Evolutionary conservation across 2,797 vertebrate genomes (phyloP).

Genomic region (Scyliorhinus canicula): DNA sequence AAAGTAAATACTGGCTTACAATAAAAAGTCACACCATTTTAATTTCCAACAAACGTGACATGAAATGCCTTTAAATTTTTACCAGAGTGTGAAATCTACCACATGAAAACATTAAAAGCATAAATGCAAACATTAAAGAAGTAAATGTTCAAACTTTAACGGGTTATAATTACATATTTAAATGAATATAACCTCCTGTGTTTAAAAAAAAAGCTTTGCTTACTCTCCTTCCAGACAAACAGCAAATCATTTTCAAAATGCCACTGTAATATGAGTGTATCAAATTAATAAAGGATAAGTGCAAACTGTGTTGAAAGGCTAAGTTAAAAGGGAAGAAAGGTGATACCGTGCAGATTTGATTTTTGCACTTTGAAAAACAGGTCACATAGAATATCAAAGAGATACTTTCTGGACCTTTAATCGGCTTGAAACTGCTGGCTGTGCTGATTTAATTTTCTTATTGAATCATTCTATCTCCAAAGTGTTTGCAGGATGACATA

Average conservation of each 20-base stretch:
- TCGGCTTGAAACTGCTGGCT: conserved; percentile 23
- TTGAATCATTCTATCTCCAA: conserved; percentile 31
- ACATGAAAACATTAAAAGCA: conserved; percentile 10
- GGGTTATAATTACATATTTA: not conserved
- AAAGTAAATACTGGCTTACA: conserved; percentile 32
- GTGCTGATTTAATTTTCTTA: conserved; percentile 36
- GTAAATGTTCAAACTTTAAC: not conserved
- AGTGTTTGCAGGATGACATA: conserved; percentile 28
- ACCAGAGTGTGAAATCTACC: conserved; percentile 10
- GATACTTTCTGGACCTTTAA: conserved; percentile 13
- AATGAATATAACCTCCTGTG: conserved; percentile 11
- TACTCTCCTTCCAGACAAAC: not conserved
- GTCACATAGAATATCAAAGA: conserved; percentile 20
- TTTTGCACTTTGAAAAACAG: conserved; percentile 3
- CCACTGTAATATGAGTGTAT: not conserved
- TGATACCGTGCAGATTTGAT: not conserved
- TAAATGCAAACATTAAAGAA: not conserved
- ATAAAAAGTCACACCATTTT: conserved; percentile 16
- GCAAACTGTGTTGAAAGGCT: conserved; percentile 1
- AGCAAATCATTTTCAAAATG: not conserved
- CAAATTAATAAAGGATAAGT: not conserved
- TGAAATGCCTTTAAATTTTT: conserved; percentile 22
- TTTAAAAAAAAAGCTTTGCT: not conserved
- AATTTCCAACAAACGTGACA: conserved; percentile 11
- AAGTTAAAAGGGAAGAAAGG: not conserved